Percentiles rank a stretch among this genome's conserved stretches.
Conservation (phyloP, 2,888 invertebrate species). For the Athalia circularis region DNA sequence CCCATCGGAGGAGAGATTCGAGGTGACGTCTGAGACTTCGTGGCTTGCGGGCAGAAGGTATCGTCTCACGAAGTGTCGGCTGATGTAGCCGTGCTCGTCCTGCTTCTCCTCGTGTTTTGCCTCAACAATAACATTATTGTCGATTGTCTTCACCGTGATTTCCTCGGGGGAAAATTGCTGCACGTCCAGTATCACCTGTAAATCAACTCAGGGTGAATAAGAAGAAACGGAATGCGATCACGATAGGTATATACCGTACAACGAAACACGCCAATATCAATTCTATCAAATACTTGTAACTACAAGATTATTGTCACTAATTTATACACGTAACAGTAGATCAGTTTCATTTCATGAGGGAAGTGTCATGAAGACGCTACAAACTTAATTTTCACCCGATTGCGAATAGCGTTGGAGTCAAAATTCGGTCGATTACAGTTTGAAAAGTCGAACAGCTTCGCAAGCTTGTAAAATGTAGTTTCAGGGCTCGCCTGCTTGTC, state of each 20-base stretch:
- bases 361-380: no score
- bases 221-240: neutral
- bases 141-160: slow-evolving; percentile 74
- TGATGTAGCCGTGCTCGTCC: slow-evolving; percentile 75
- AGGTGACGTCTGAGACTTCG: slow-evolving; percentile 72
- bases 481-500: slow-evolving; percentile 68
- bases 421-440: neutral
- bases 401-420: neutral
- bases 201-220: slow-evolving; percentile 7
- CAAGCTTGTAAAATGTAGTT: slow-evolving; percentile 69
- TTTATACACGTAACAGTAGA: no score
- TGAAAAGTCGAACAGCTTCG: neutral
- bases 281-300: no score
- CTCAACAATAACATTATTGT: slow-evolving; percentile 73
- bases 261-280: neutral
- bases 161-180: slow-evolving; percentile 76
- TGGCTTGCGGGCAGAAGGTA: slow-evolving; percentile 74
- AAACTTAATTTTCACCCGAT: no score
- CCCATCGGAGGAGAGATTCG: slow-evolving; percentile 74
- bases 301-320: no score
- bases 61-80: slow-evolving; percentile 74
- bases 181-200: slow-evolving; percentile 72
- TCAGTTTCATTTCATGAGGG: no score
- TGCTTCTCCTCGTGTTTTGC: slow-evolving; percentile 75
- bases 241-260: neutral